Conservation (phyloP, 2,888 invertebrate species). For the Cryptocheilus praepositus region DNA sequence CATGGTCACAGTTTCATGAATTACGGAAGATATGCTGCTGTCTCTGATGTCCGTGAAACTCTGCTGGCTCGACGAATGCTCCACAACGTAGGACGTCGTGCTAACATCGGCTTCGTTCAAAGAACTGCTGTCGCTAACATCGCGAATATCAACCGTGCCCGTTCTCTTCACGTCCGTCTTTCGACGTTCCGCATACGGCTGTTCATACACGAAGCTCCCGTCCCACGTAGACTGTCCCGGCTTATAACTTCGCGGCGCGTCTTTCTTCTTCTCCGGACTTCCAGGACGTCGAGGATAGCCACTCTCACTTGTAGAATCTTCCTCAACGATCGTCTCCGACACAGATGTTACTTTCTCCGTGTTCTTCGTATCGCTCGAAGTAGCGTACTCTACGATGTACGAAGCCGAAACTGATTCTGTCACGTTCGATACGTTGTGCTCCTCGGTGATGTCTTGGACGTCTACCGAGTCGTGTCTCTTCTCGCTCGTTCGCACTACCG, state of each 20-base stretch:
- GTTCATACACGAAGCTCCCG: conserved; percentile 78
- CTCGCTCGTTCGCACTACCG: conserved; percentile 55
- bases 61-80: conserved; percentile 65
- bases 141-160: conserved; percentile 65
- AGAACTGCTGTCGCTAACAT: conserved; percentile 57
- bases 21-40: conserved; percentile 47
- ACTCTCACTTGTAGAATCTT: conserved; percentile 40
- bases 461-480: conserved; percentile 62
- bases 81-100: conserved; percentile 64
- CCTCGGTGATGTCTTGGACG: conserved; percentile 70
- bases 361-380: conserved; percentile 51
- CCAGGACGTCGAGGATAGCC: background rate
- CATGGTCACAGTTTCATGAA: conserved; percentile 41
- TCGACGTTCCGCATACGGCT: conserved; percentile 58
- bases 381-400: conserved; percentile 78
- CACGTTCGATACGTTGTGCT: conserved; percentile 76
- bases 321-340: conserved; percentile 64
- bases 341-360: conserved; percentile 61
- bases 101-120: conserved; percentile 67
- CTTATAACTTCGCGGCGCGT: conserved; percentile 31
- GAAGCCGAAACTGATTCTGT: conserved; percentile 80
- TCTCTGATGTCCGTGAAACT: conserved; percentile 61
- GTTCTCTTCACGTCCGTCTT: conserved; percentile 45
- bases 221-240: conserved; percentile 76
- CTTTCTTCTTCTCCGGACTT: background rate